Evolutionary conservation across 2,113 vertebrate genomes (phyloP), one percentile per base, ranked within the genome.

Genomic region (Lepisosteus osseus): DNA sequence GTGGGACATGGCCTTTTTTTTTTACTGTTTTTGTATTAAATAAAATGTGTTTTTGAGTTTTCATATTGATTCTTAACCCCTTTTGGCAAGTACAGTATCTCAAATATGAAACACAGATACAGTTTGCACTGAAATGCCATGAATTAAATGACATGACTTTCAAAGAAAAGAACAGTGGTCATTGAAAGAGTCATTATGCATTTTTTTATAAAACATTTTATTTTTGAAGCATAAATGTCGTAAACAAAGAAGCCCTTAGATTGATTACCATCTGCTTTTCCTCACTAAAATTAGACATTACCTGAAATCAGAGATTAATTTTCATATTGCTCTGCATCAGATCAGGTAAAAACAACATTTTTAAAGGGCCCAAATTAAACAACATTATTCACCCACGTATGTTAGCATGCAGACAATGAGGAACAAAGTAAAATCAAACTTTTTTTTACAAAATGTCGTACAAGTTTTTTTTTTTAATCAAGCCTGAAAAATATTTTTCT

Each of bases 401-500:
- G 29, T 29, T 56, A 13, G 57, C 61, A 68, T 74, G 67, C 72
- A 57, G 59, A 74, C 72, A 74, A 69, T 51, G 61, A 2, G 41
- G 65, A 44, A 67, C 57, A 44, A 64, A 69, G 63, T 61, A 55
- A 69, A 69, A 14, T 7, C 54, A 68, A 69, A 51, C 41, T 43
- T 73, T 82, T 78, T 71, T 78, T 65, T 51, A 45, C 84, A 86
- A 87, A 83, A 72, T 78, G 88, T 51, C 47, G 5, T 51, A 5
- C 47, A 51, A 5, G 9, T 9, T 1, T 51, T 51, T 1, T 51
- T 51, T 51, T 51, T 51, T 51, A 84, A 88, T 83, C 80, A 65
- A 89, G 84, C 82, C 88, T 87, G 86, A 88, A 93, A 93, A 92
- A 90, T 88, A 89, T 78, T 83, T 84, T 85, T 82, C 69, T 80